These are phyloP conservation scores for Brachyopa scutellaris DNA, from an alignment of 2,888 invertebrate genomes.

Conservation along the genomic window DNA sequence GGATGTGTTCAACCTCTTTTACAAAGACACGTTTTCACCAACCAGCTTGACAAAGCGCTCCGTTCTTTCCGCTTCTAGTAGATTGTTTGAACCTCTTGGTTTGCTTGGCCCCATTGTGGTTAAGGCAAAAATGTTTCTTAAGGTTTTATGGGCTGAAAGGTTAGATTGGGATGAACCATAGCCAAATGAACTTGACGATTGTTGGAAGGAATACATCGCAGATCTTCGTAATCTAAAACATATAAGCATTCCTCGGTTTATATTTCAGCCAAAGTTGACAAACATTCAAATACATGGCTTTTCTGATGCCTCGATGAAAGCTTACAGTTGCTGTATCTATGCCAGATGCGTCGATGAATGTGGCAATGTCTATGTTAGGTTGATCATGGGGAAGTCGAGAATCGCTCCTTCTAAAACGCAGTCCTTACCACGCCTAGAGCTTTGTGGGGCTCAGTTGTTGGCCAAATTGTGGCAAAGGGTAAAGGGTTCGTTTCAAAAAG, in stretches of 20 bases:
- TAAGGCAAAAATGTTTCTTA: slow-evolving; percentile 19
- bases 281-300: background rate
- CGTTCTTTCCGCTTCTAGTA: slow-evolving; percentile 16
- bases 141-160: background rate
- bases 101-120: slow-evolving; percentile 14
- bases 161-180: background rate
- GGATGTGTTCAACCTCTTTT: background rate
- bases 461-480: too few species aligned
- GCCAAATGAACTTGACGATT: background rate
- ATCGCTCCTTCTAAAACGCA: too few species aligned
- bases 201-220: background rate
- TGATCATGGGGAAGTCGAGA: background rate
- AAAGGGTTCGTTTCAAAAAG: background rate
- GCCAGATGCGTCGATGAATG: background rate
- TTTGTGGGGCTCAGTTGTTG: too few species aligned
- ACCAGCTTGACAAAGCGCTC: background rate
- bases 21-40: background rate
- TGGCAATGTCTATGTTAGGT: background rate
- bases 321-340: background rate
- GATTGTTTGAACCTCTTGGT: slow-evolving; percentile 11
- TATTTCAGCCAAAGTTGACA: background rate
- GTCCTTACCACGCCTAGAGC: too few species aligned
- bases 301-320: background rate
- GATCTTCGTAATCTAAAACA: background rate
- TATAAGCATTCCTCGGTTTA: background rate